phyloP scores from a whole-genome alignment of 2,797 vertebrate genomes.

The Prunella strophiata region DNA sequence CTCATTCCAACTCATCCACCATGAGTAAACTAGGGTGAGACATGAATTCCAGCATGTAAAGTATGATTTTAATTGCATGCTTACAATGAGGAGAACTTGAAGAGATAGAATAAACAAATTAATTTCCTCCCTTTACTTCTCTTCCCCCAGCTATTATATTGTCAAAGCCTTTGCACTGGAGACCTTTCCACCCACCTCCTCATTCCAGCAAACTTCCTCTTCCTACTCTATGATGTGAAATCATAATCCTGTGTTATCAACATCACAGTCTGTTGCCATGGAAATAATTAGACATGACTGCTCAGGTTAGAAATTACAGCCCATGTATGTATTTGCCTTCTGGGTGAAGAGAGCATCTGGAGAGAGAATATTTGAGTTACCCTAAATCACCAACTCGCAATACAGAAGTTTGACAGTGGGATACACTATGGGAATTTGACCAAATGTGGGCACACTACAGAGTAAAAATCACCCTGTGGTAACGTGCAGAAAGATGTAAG shows the following conservation, averaged over 20 bases:
- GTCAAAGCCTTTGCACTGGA: not conserved
- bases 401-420: conserved; percentile 3
- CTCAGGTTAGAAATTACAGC: conserved; percentile 54
- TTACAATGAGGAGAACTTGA: not conserved
- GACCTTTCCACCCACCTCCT: conserved; percentile 26
- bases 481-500: not conserved
- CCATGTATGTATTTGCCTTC: conserved; percentile 8
- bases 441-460: not conserved
- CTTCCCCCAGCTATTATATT: conserved; percentile 10
- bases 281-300: conserved; percentile 61
- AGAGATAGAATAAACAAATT: conserved; percentile 28
- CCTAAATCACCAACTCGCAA: conserved; percentile 11
- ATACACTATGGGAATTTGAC: not conserved
- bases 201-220: conserved; percentile 43
- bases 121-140: not conserved
- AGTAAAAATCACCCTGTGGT: not conserved
- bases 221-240: conserved; percentile 13
- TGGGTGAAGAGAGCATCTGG: conserved; percentile 6
- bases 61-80: not conserved
- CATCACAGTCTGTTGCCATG: conserved; percentile 28
- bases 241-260: conserved; percentile 44
- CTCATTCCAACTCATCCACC: not conserved
- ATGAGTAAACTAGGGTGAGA: not conserved
- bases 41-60: not conserved
- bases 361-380: conserved; percentile 24